These are phyloP conservation scores for Anisognathus igniventris DNA, from an alignment of 2,797 vertebrate species.

Conservation along the genomic window DNA sequence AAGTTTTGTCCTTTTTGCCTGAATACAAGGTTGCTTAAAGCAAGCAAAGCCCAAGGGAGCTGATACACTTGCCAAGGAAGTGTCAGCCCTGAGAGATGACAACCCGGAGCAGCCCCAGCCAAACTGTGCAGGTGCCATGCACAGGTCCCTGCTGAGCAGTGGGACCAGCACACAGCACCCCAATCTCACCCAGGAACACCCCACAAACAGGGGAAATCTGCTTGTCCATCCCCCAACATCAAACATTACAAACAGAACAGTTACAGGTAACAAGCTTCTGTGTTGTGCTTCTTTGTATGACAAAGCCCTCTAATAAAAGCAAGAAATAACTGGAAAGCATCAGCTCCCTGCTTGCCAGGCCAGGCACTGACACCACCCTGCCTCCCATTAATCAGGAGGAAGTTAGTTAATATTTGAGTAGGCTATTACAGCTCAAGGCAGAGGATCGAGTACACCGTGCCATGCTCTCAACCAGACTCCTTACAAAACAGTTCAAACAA, in stretches of 20 bases:
- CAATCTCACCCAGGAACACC: background rate
- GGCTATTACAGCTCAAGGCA: background rate
- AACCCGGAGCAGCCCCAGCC: background rate
- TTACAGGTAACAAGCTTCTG: background rate
- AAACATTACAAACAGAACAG: background rate
- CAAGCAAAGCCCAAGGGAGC: background rate
- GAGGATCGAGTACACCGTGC: background rate
- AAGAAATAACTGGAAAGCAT: background rate
- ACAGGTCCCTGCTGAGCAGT: background rate
- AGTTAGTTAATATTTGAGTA: background rate
- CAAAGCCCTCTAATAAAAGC: background rate
- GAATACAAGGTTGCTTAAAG: background rate
- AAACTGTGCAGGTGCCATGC: rapidly evolving
- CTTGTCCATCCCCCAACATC: rapidly evolving
- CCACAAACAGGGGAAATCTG: background rate
- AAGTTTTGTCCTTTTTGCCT: background rate
- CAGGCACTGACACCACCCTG: background rate
- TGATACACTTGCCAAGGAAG: background rate
- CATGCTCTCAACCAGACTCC: background rate
- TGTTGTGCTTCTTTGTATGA: background rate
- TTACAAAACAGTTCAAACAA: background rate
- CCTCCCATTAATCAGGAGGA: background rate
- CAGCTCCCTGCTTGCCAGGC: background rate
- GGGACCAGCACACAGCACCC: background rate
- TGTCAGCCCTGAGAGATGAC: background rate